phyloP scores from a whole-genome alignment of 2,113 vertebrate genomes.

The Theropithecus gelada region DNA sequence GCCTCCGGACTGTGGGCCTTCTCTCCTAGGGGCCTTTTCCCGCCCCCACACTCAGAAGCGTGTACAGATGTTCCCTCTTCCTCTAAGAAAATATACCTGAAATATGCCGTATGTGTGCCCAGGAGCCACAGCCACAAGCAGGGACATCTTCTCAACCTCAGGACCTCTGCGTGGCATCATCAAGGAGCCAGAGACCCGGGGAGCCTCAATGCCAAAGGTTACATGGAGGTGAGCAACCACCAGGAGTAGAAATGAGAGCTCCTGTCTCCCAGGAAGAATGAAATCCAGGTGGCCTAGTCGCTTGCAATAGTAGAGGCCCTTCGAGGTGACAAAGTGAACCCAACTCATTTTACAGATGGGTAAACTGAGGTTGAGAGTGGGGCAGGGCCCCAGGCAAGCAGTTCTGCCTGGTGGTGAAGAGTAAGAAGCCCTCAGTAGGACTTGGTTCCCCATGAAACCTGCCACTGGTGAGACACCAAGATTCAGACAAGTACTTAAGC shows the following conservation, averaged over 20 bases:
- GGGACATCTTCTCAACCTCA: background rate
- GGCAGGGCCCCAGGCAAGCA: no score
- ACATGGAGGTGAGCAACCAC: background rate
- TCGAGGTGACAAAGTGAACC: background rate
- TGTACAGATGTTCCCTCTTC: background rate
- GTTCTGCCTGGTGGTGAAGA: background rate
- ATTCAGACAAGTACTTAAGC: background rate
- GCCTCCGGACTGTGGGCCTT: background rate
- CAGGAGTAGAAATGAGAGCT: background rate
- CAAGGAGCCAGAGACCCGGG: background rate
- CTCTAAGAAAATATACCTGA: background rate
- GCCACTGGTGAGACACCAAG: rapidly evolving
- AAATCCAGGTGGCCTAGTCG: background rate
- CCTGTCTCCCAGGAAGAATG: background rate
- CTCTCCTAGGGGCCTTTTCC: background rate
- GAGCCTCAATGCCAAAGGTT: background rate
- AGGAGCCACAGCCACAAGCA: background rate
- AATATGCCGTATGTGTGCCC: background rate
- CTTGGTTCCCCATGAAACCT: background rate
- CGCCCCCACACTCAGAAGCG: background rate
- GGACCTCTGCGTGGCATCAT: background rate
- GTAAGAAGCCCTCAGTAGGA: no score
- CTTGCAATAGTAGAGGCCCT: background rate
- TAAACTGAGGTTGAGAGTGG: background rate
- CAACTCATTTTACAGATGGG: background rate